These are phyloP conservation scores for Tragulus kanchil DNA, from an alignment of 2,113 vertebrate species.

Conservation along the genomic window DNA sequence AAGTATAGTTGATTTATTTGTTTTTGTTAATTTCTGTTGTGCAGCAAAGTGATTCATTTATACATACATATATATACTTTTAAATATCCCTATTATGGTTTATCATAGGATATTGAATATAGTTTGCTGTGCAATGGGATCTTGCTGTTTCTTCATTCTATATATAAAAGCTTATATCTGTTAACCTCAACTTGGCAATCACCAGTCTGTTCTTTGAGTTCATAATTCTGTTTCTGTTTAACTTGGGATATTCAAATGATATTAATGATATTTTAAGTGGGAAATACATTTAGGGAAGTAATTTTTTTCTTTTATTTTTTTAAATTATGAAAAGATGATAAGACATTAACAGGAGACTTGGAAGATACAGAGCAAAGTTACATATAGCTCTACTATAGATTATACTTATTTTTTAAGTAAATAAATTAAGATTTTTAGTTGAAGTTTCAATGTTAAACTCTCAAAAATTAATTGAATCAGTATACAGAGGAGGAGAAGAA, in stretches of 20 bases:
- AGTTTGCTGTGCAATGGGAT: too few species aligned
- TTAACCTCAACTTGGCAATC: too few species aligned
- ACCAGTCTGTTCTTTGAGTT: too few species aligned
- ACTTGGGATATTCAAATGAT: not conserved
- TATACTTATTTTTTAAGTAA: not conserved
- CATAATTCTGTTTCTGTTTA: not conserved
- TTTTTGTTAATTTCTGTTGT: too few species aligned
- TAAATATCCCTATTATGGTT: too few species aligned
- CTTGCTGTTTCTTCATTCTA: too few species aligned
- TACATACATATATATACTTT: too few species aligned
- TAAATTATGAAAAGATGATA: not conserved
- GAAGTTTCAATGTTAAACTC: not conserved
- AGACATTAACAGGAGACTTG: not conserved
- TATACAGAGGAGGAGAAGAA: not conserved
- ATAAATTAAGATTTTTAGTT: not conserved
- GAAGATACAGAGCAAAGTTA: not conserved
- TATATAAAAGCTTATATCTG: too few species aligned
- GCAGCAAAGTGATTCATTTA: too few species aligned
- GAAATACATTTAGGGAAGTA: constrained; percentile 46
- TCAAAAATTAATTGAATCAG: not conserved
- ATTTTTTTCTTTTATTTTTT: not conserved
- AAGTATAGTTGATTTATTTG: too few species aligned
- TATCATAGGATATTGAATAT: too few species aligned
- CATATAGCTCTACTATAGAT: not conserved
- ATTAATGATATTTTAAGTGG: not conserved